Conservation (phyloP, 23 tunicate genomes). For the Phallusia fumigata region DNA sequence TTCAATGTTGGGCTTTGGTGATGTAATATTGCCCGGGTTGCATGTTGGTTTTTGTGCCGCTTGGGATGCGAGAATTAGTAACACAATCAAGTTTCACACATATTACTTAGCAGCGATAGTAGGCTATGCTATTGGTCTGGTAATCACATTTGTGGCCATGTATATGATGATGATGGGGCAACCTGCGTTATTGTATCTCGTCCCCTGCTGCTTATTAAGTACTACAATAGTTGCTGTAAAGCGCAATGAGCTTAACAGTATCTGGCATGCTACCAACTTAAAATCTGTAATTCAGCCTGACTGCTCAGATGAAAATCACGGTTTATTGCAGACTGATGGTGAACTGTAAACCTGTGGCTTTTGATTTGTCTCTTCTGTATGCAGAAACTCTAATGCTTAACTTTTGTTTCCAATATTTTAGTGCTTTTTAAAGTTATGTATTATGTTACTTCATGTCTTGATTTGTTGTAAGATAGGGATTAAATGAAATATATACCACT, state of each 20-base stretch:
- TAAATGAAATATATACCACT: too few species aligned
- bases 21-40: slow-evolving; percentile 85
- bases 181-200: slow-evolving; percentile 84
- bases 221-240: slow-evolving; percentile 62
- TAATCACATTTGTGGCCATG: slow-evolving; percentile 72
- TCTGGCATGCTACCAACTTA: slow-evolving; percentile 46
- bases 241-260: slow-evolving; percentile 55
- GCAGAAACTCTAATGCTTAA: too few species aligned
- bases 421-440: too few species aligned
- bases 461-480: too few species aligned
- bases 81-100: slow-evolving; percentile 31
- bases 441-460: too few species aligned
- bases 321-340: neutral
- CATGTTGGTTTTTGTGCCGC: slow-evolving; percentile 85
- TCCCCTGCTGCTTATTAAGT: slow-evolving; percentile 60
- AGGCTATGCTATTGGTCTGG: slow-evolving; percentile 67
- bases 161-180: slow-evolving; percentile 66
- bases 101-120: slow-evolving; percentile 64
- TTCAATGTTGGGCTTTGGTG: slow-evolving; percentile 91
- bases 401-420: too few species aligned
- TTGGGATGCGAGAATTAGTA: slow-evolving; percentile 62
- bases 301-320: neutral
- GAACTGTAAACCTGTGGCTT: too few species aligned
- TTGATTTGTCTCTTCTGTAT: neutral
- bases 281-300: neutral